Conservation (phyloP, 2,113 vertebrate genomes). For the Proteles cristata region DNA sequence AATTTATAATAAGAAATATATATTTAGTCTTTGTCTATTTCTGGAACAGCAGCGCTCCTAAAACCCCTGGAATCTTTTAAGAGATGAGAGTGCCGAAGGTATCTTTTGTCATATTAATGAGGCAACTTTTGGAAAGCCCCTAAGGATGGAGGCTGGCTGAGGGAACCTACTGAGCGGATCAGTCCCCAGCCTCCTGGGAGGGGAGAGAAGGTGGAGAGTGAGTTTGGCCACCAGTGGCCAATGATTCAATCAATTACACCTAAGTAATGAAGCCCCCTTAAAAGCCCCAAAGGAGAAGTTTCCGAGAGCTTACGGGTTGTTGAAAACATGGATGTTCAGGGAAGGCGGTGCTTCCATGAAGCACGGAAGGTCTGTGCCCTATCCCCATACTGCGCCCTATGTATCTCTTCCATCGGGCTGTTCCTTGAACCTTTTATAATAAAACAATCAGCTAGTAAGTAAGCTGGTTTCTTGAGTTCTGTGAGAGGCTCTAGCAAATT, state of each 20-base stretch:
- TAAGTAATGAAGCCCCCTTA: neutral
- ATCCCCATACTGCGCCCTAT: neutral
- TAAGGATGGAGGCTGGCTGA: neutral
- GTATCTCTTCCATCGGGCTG: neutral
- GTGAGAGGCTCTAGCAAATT: neutral
- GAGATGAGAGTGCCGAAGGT: neutral
- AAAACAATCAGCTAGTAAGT: neutral
- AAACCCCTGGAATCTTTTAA: neutral
- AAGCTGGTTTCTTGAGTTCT: neutral
- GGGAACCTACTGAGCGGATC: neutral
- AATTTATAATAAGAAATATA: neutral
- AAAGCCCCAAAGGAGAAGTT: neutral
- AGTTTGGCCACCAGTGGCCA: neutral
- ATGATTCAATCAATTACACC: neutral
- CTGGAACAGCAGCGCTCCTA: neutral
- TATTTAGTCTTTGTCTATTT: neutral
- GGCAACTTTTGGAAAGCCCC: neutral
- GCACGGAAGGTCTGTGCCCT: neutral
- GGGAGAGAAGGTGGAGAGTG: neutral
- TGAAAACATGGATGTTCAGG: neutral
- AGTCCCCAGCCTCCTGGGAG: neutral
- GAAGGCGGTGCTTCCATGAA: neutral
- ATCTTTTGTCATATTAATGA: neutral
- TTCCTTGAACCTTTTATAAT: neutral
- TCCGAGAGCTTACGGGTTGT: neutral